Evolutionary conservation across 2,888 invertebrate species (phyloP), one percentile per base, ranked within the genome.

Genomic region (Stenchaetothrips biformis): DNA sequence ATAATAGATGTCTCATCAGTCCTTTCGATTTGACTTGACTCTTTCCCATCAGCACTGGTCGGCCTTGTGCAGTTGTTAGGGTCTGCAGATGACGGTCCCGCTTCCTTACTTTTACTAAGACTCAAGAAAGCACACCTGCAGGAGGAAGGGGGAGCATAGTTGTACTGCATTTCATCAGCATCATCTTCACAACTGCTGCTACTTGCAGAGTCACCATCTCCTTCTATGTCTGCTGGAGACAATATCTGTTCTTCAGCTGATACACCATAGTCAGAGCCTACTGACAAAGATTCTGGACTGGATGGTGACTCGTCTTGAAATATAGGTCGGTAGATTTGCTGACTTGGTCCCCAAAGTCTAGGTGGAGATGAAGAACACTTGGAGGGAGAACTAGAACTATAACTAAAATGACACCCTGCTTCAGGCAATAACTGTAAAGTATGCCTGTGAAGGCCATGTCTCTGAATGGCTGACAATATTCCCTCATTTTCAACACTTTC

Each of bases 381-480:
- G 11, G 67, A 25, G 11, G 67, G 67, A 74, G 67, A 74, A 74
- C 3, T 74, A 21, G 11, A 25, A 25, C 21, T 21, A 8, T 25
- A 74, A 25, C 67, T 74, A 74, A 25, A 74, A 1, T 21, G n/a
- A 11, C 8, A 11, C n/a, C 9, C 11, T 25, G 25, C 67, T 25
- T 74, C 25, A 21, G 67, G 9, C 11, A 74, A 25, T 7, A 25
- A 74, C 1, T 74, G 67, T 4, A 74, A 25, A 1, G 67, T 25
- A 74, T 74, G 84, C 85, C 85, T 74, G 7, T 90, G 91, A 81
- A 93, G 86, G 0, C 93, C 92, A 84, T 92, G 92, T 79, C 91
- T 91, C 80, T 91, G 91, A 84, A 92, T 93, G 4, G 93, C 93
- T 92, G 92, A 92, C 49, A 91, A 87, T 81, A 93, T 92, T 1